Evolutionary conservation across 2,888 invertebrate species (phyloP).

Genomic region (Selenia dentaria): DNA sequence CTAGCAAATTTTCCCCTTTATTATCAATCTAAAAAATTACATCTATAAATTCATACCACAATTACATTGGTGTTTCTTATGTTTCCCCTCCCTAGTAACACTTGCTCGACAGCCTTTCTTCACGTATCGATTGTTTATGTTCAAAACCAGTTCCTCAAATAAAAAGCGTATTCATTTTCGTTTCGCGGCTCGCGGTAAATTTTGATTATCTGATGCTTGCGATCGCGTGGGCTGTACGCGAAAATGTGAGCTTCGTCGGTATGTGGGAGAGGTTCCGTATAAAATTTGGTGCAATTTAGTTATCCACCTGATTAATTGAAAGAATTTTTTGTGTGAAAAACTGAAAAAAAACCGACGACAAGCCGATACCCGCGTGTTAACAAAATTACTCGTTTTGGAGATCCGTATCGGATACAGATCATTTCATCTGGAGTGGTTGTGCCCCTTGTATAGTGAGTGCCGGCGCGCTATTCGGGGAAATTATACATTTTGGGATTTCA

Average conservation of each 20-base stretch:
- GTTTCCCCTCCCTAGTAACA: conserved; percentile 28
- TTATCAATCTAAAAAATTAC: too few species aligned
- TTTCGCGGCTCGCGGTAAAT: conserved; percentile 23
- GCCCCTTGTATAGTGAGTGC: too few species aligned
- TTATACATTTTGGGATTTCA: too few species aligned
- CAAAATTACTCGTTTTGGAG: conserved; percentile 22
- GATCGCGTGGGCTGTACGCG: conserved; percentile 18
- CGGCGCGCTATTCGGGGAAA: too few species aligned
- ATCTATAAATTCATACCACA: too few species aligned
- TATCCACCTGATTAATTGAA: too few species aligned
- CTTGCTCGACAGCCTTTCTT: conserved; percentile 21
- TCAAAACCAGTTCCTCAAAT: conserved; percentile 24
- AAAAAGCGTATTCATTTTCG: conserved; percentile 26
- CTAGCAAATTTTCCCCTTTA: too few species aligned
- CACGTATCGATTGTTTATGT: conserved; percentile 20
- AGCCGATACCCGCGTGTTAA: conserved; percentile 21
- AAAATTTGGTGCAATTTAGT: background rate
- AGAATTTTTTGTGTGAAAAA: background rate
- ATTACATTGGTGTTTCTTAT: too few species aligned
- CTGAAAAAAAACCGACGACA: background rate
- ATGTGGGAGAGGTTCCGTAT: conserved; percentile 3
- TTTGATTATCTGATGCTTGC: conserved; percentile 22
- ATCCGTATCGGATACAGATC: background rate
- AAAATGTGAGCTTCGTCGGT: conserved; percentile 3
- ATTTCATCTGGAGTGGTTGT: too few species aligned